Evolutionary conservation across 37 sponge, comb jelly and placozoan genomes (phyloP), one percentile per base, ranked within the genome.

Genomic region (Cliona cf. orientalis): DNA sequence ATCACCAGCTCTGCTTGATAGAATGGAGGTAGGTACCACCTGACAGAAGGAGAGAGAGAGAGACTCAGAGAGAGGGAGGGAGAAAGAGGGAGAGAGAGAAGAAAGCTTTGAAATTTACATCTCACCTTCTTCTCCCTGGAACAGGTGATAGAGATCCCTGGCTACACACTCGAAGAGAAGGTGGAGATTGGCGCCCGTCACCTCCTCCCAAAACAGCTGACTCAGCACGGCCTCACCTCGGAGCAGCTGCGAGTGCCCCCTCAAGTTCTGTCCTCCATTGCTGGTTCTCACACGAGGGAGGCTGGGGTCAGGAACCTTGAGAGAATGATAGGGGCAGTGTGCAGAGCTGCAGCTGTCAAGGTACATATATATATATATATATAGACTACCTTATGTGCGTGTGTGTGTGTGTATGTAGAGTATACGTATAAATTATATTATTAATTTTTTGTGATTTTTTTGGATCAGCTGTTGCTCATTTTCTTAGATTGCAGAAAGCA

Each of bases 1-100:
- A 26, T 89, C 97, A 23, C 44, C 82, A 9, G 77, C 97, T 19
- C 83, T 96, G 65, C 75, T 83, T 57, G 96, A 96, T 64, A 42
- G 96, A 49, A 87, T 96, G 94, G 96, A 96, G 91, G 95, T 83
- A 42, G n/a, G n/a, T n/a, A n/a, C n/a, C n/a, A n/a, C n/a, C n/a
- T n/a, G n/a, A n/a, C n/a, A n/a, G n/a, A n/a, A n/a, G n/a, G n/a
- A n/a, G n/a, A n/a, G n/a, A n/a, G n/a, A n/a, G n/a, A n/a, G n/a
- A n/a, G n/a, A n/a, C n/a, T n/a, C n/a, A n/a, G n/a, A n/a, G n/a
- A n/a, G n/a, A n/a, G n/a, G n/a, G n/a, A n/a, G n/a, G n/a, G n/a
- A 29, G 4, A 29, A 59, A 4, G 23, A 9, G 5, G 60, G 5
- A 59, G 14, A 29, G 60, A 14, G 60, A 9, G 60, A 59, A 9